These are phyloP conservation scores for Catharus bicknelli DNA, from an alignment of 2,113 vertebrate species.

Conservation along the genomic window DNA sequence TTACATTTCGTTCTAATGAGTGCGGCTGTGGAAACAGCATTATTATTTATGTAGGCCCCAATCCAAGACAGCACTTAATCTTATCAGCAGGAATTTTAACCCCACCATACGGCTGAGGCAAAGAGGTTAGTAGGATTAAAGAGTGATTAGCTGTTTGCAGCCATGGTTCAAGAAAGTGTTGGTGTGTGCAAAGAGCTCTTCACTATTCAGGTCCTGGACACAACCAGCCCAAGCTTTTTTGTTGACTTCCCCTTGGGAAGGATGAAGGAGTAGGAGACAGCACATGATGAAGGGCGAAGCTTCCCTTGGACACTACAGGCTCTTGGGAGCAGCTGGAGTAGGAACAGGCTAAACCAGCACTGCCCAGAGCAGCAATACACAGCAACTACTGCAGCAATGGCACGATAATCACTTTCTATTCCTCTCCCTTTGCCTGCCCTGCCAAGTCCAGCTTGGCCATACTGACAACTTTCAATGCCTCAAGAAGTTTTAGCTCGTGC, in stretches of 20 bases:
- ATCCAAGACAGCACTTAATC: slow-evolving; percentile 42
- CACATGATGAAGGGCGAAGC: accelerated
- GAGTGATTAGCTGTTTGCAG: neutral
- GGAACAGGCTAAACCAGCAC: neutral
- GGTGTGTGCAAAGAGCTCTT: neutral
- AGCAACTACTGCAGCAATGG: neutral
- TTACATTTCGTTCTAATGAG: neutral
- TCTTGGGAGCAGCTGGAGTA: neutral
- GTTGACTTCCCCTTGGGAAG: neutral
- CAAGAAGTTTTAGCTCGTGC: neutral
- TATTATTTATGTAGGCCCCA: slow-evolving; percentile 1
- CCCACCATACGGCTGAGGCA: neutral
- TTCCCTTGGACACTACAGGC: neutral
- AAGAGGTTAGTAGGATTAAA: slow-evolving; percentile 43
- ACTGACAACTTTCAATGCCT: neutral
- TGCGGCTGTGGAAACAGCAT: neutral
- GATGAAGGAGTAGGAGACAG: neutral
- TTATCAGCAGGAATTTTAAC: slow-evolving; percentile 41
- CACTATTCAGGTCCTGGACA: accelerated
- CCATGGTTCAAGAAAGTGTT: neutral
- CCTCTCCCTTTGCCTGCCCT: neutral
- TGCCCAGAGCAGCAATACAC: neutral
- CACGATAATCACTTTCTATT: accelerated
- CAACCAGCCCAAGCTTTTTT: neutral
- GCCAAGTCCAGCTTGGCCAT: neutral